Evolutionary conservation across 2,888 invertebrate genomes (phyloP).

Genomic region (Nemotelus nigrinus): DNA sequence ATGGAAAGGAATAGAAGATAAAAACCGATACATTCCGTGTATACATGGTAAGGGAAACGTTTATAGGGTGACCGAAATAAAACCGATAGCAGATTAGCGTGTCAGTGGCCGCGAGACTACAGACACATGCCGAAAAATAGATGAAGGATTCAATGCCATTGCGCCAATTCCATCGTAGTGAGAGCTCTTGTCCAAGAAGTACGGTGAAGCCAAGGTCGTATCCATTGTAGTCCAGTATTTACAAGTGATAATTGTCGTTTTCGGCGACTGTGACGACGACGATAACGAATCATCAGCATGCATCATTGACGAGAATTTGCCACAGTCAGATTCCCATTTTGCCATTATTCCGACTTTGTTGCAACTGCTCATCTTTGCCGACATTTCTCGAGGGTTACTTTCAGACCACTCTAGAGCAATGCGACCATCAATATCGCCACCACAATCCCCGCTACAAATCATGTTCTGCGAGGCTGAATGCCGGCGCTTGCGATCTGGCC

Average conservation of each 20-base stretch:
- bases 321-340: constrained; percentile 44
- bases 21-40: constrained; percentile 30
- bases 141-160: constrained; percentile 54
- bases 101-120: constrained; percentile 59
- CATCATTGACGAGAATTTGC: constrained; percentile 32
- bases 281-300: constrained; percentile 32
- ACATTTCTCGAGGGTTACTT: constrained; percentile 27
- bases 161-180: constrained; percentile 50
- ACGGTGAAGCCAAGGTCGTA: constrained; percentile 53
- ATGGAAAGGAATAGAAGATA: constrained; percentile 12
- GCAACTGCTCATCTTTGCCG: constrained; percentile 42
- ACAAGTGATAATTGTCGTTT: constrained; percentile 58
- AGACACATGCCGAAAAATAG: constrained; percentile 59
- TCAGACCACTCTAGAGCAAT: constrained; percentile 20
- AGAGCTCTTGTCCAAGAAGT: constrained; percentile 57
- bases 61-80: background rate
- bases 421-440: constrained; percentile 46
- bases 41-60: constrained; percentile 16
- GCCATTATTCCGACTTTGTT: constrained; percentile 48
- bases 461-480: constrained; percentile 66
- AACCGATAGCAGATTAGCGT: constrained; percentile 52
- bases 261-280: constrained; percentile 32
- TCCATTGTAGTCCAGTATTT: constrained; percentile 58
- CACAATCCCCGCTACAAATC: constrained; percentile 54
- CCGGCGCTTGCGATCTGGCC: constrained; percentile 70